Base-by-base conservation (phyloP, 2,113 vertebrate species). In the Aix galericulata region DNA sequence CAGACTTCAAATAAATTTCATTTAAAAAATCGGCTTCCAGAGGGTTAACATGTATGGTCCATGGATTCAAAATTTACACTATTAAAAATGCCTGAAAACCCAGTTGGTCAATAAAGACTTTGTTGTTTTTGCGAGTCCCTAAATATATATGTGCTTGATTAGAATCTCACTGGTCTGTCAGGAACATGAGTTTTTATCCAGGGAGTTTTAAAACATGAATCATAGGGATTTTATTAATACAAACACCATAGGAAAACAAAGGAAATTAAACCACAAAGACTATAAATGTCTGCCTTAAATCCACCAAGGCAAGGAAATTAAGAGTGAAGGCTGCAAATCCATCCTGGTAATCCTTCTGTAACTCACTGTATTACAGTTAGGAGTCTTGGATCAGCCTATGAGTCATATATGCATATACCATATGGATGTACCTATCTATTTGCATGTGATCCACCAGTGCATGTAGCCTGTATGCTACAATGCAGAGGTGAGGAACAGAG, bases 201-300 rank as follows among this genome's bases (percentile, higher is more conserved):
- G 85, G 66, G 90, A 94, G 82, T 86, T 95, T 92, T 23, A 88
- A 86, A 93, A 78, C 76, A 82, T 95, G 95, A 97, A 93, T 96
- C 93, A 94, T 56, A 66, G 66, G 34, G 53, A 79, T 91, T 95
- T 96, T 96, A 93, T 95, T 96, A 93, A 93, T 96, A 95, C 38
- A 95, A 97, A 97, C 82, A 84, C 73, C 69, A 86, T 16, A 17
- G 76, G 83, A 93, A 95, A 97, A 78, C 82, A 96, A 95, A 97
- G 90, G 88, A 96, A 95, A 95, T 96, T 90, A 93, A 97, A 96
- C 88, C 66, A 93, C 79, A 83, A 93, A 88, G 91, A 90, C 92
- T 88, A 96, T 60, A 94, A 91, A 96, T 55, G 62, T 88, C 86
- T 93, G 86, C 86, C 88, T 95, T 88, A 90, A 91, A 72, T 81